A percentile compares a stretch with the other conserved stretches of the same genome.
phyloP scores from a whole-genome alignment of 2,113 vertebrate species.

The Drymodes brunneopygia region DNA sequence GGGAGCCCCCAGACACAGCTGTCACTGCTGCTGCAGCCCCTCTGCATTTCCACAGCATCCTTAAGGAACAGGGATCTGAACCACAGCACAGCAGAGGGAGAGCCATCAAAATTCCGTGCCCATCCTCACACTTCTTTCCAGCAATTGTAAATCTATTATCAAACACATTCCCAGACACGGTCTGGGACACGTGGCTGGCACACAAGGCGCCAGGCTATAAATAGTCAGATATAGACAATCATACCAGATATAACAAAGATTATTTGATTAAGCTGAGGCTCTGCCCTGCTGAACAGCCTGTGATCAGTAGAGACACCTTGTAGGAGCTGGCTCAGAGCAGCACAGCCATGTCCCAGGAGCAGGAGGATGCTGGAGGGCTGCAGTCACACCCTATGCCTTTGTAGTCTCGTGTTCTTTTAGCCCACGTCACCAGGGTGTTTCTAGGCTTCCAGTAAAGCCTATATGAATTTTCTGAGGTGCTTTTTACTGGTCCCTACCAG shows the following conservation, averaged over 20 bases:
- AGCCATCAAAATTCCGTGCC: not conserved
- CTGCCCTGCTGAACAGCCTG: not conserved
- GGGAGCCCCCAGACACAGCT: not conserved
- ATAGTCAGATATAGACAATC: not conserved
- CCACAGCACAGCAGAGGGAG: not conserved
- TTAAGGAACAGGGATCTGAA: not conserved
- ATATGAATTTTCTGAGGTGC: not conserved
- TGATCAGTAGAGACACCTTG: not conserved
- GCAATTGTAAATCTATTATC: constrained; percentile 32
- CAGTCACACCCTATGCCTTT: not conserved
- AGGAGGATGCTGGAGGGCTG: not conserved
- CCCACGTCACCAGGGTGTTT: not conserved
- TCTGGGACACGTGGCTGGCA: not conserved
- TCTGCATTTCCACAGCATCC: not conserved
- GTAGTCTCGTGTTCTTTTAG: not conserved
- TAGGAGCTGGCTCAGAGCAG: not conserved
- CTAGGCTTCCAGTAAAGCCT: not conserved
- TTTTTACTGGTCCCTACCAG: not conserved
- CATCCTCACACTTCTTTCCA: not conserved
- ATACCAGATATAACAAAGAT: not conserved
- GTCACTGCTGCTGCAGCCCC: not conserved
- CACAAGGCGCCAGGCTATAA: not conserved
- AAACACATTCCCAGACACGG: not conserved
- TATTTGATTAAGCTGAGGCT: not conserved
- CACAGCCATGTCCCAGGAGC: not conserved